A percentile compares a stretch with the other conserved stretches of the same genome.
Conservation (phyloP, 2,888 invertebrate species). For the Actias luna region DNA sequence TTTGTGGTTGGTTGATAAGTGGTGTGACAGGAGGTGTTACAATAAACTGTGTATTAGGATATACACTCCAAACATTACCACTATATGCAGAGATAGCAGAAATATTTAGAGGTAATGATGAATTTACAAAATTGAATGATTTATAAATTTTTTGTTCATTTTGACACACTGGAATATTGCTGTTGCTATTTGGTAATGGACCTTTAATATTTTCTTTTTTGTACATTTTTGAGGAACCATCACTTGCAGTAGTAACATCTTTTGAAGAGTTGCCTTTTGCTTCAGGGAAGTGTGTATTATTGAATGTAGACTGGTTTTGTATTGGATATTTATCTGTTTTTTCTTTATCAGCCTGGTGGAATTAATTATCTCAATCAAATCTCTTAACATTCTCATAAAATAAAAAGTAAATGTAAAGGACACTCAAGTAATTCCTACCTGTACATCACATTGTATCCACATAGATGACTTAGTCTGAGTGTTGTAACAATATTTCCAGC, state of each 20-base stretch:
- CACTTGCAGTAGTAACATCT: neutral
- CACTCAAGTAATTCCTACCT: conserved; percentile 39
- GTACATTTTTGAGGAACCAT: conserved; percentile 26
- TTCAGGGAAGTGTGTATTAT: conserved; percentile 45
- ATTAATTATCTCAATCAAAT: neutral
- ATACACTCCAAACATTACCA: conserved; percentile 36
- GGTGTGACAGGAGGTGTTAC: conserved; percentile 19
- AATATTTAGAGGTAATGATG: conserved; percentile 18
- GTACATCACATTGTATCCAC: conserved; percentile 59
- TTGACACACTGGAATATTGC: conserved; percentile 20
- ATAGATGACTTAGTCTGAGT: conserved; percentile 55
- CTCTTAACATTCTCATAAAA: neutral
- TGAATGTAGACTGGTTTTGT: conserved; percentile 25
- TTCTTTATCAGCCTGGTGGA: conserved; percentile 54
- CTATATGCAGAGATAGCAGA: conserved; percentile 23
- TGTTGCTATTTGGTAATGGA: conserved; percentile 31
- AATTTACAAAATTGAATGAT: conserved; percentile 21
- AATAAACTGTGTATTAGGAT: conserved; percentile 24
- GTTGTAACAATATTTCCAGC: conserved; percentile 62
- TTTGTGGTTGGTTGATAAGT: conserved; percentile 26
- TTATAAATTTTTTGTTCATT: conserved; percentile 18
- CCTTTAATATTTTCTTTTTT: conserved; percentile 43
- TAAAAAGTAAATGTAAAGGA: neutral
- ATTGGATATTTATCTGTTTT: conserved; percentile 34
- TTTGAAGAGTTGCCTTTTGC: conserved; percentile 35